Conservation (phyloP, 1,140 invertebrate species). For the Drosophila athabasca region DNA sequence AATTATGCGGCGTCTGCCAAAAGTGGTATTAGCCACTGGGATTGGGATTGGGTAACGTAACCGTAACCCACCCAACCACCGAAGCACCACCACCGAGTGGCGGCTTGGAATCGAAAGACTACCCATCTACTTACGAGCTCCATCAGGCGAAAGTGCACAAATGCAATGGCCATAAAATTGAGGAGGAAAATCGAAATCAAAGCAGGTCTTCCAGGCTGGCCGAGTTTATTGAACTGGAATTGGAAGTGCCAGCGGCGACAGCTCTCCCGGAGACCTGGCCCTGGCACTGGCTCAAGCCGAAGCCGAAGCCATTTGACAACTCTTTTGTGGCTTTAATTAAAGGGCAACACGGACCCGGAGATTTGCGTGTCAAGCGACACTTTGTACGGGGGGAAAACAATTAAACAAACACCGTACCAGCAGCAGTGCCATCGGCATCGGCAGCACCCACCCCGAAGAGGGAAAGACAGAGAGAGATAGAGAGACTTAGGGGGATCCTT, state of each 20-base stretch:
- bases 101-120: slow-evolving; percentile 5
- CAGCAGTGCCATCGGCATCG: neutral
- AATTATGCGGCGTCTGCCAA: slow-evolving; percentile 68
- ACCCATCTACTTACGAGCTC: neutral
- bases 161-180: slow-evolving; percentile 43
- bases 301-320: slow-evolving; percentile 56
- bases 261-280: neutral
- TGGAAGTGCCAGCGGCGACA: slow-evolving; percentile 32
- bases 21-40: slow-evolving; percentile 26
- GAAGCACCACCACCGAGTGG: too few species aligned
- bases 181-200: slow-evolving; percentile 60
- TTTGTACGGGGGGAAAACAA: slow-evolving; percentile 60
- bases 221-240: slow-evolving; percentile 73
- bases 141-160: slow-evolving; percentile 59
- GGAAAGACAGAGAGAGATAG: too few species aligned
- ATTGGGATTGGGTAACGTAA: slow-evolving; percentile 57
- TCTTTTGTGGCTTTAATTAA: slow-evolving; percentile 49
- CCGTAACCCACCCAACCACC: neutral
- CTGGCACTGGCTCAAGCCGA: slow-evolving; percentile 13
- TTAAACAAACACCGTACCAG: slow-evolving; percentile 58
- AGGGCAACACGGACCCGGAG: slow-evolving; percentile 29
- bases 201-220: slow-evolving; percentile 28
- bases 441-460: neutral
- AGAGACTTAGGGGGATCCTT: neutral
- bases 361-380: slow-evolving; percentile 73